phyloP scores from a whole-genome alignment of 2,888 invertebrate species.

The Cephus pygmeus region DNA sequence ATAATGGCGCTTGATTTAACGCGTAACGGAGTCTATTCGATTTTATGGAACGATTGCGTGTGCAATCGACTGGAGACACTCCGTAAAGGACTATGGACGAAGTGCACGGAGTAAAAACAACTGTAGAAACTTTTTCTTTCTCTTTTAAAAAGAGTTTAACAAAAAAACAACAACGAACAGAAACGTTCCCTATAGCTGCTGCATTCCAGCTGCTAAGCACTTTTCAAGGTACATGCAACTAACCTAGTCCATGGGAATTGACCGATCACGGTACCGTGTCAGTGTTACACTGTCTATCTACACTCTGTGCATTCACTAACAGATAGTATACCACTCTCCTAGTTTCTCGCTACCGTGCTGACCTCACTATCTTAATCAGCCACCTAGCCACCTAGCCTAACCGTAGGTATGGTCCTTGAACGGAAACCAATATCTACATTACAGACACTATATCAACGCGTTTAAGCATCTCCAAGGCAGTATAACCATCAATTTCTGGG shows the following conservation, averaged over 20 bases:
- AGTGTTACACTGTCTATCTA: constrained; percentile 28
- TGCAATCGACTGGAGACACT: background rate
- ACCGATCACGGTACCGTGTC: constrained; percentile 26
- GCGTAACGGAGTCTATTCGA: background rate
- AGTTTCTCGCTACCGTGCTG: background rate
- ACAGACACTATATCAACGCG: background rate
- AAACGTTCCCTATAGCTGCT: background rate
- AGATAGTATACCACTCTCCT: background rate
- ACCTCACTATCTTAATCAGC: background rate
- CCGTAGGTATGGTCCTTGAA: background rate
- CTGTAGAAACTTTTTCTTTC: background rate
- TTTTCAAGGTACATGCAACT: constrained; percentile 5
- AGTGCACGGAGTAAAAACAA: background rate
- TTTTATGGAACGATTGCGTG: background rate
- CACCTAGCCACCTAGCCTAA: background rate
- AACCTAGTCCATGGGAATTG: constrained; percentile 28
- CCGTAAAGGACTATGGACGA: background rate
- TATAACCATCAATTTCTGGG: background rate
- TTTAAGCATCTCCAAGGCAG: background rate
- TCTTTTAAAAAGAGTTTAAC: background rate
- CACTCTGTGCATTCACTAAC: background rate
- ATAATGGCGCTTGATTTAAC: background rate
- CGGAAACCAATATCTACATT: background rate
- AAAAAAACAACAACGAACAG: background rate
- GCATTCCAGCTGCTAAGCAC: background rate